Percentiles rank a stretch among this genome's conserved stretches.
Conservation (phyloP, 2,797 vertebrate genomes). For the Sandelia bainsii region DNA sequence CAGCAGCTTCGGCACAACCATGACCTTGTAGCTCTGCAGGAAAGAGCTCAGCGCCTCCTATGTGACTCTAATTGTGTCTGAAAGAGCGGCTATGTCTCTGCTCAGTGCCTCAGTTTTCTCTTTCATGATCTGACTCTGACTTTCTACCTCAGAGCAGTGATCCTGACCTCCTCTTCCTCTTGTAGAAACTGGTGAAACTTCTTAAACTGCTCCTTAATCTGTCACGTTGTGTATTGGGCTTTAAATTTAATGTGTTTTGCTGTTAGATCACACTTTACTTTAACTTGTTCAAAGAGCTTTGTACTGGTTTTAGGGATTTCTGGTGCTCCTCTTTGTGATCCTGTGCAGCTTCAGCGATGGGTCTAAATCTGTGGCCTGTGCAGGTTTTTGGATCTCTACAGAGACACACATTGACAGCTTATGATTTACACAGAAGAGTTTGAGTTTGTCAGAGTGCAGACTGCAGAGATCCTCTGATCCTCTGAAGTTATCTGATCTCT, state of each 20-base stretch:
- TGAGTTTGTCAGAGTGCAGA: no score
- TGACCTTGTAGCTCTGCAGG: slow-evolving; percentile 16
- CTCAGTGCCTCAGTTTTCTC: slow-evolving; percentile 6
- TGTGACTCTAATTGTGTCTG: no score
- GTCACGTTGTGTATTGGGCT: no score
- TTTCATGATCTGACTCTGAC: slow-evolving; percentile 2
- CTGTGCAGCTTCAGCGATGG: slow-evolving; percentile 7
- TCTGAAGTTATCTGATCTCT: not conserved
- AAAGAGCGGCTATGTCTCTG: slow-evolving; percentile 15
- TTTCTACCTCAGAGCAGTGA: no score
- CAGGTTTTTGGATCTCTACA: slow-evolving; percentile 25
- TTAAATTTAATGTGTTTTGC: slow-evolving; percentile 7
- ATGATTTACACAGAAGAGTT: slow-evolving; percentile 6
- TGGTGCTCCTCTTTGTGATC: slow-evolving; percentile 3
- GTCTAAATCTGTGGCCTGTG: slow-evolving; percentile 11
- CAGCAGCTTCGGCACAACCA: no score
- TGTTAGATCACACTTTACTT: not conserved
- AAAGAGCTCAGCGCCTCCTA: slow-evolving; percentile 15
- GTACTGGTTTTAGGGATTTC: slow-evolving; percentile 5
- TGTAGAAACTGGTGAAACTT: no score
- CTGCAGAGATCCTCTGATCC: slow-evolving; percentile 7
- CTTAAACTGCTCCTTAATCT: no score
- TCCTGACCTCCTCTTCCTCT: no score
- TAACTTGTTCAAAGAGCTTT: not conserved
- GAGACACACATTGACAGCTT: slow-evolving; percentile 7